Evolutionary conservation across 2,797 vertebrate species (phyloP), one percentile per base, ranked within the genome.

Genomic region (Acipenser oxyrinchus): DNA sequence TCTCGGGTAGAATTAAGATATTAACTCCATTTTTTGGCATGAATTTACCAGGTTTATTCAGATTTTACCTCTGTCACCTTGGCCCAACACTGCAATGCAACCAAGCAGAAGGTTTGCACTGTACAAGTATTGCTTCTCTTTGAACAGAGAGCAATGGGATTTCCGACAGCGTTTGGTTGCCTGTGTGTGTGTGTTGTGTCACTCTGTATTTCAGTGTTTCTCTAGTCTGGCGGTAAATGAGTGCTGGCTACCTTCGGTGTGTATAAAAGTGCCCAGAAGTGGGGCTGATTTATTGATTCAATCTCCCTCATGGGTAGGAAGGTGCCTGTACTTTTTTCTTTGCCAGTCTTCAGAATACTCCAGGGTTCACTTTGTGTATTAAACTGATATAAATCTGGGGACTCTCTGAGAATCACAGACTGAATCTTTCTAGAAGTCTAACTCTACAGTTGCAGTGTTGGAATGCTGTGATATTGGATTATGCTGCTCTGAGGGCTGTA

Each of bases 101-200:
- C 23, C 23, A 70, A 81, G 77, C 87, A 90, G 88, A 90, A 88
- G 89, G 88, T 72, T 75, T 76, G 73, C 83, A 77, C 73, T 79
- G 78, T 80, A 80, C 83, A 86, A 87, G 82, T 80, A 63, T 68
- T 52, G 7, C 6, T 63, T 69, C 69, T 69, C 59, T 60, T 18
- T 57, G 77, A 86, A 86, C 78, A 79, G 79, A 79, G 65, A 86
- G 83, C 77, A 83, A 82, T 76, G 75, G 83, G 84, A 85, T 87
- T 87, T 82, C 74, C 73, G 7, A 37, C 23, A 37, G 4, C 3
- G 23, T 37, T 37, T 37, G 23, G 69, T 64, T 73, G 74, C 70
- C 65, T 75, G 79, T 18, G 15, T 79, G 80, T 68, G 70, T 78
- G 80, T 79, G 75, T 68, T 71, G 76, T 79, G 78, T 2, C 13